phyloP scores from a whole-genome alignment of 2,888 invertebrate species.

The Diloba caeruleocephala region DNA sequence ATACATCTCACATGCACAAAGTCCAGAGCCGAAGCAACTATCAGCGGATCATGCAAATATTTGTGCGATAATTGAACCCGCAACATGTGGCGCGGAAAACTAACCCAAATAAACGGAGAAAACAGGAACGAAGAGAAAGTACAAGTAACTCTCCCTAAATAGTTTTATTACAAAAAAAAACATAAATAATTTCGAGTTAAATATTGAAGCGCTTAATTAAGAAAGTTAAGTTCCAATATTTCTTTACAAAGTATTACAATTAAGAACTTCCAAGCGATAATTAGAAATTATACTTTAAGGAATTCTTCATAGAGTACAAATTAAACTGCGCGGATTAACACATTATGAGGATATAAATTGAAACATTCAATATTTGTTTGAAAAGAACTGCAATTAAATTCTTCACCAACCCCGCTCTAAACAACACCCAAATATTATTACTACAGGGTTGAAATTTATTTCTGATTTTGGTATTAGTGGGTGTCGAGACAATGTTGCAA shows the following conservation, averaged over 20 bases:
- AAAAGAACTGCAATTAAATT: slow-evolving; percentile 34
- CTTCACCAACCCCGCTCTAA: not conserved
- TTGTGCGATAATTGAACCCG: too few species aligned
- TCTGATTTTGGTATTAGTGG: slow-evolving; percentile 5
- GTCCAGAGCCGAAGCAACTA: too few species aligned
- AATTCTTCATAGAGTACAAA: not conserved
- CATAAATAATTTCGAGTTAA: slow-evolving; percentile 31
- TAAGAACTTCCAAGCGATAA: slow-evolving; percentile 12
- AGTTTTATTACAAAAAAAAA: slow-evolving; percentile 24
- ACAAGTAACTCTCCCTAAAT: slow-evolving; percentile 15
- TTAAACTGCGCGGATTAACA: slow-evolving; percentile 3
- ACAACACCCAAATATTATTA: not conserved
- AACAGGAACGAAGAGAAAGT: slow-evolving; percentile 4
- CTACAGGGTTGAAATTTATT: not conserved
- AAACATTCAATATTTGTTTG: slow-evolving; percentile 47
- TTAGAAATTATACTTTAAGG: slow-evolving; percentile 10
- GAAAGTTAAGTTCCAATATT: slow-evolving; percentile 44
- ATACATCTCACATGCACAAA: too few species aligned
- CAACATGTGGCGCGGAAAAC: too few species aligned
- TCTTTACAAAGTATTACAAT: slow-evolving; percentile 38
- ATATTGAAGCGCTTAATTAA: slow-evolving; percentile 47
- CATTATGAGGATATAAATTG: slow-evolving; percentile 30
- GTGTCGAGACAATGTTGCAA: slow-evolving; percentile 59
- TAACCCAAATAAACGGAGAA: too few species aligned
- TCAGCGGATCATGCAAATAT: too few species aligned